Evolutionary conservation across 2,888 invertebrate genomes (phyloP), one percentile per base, ranked within the genome.

Genomic region (Chironomus tentans): DNA sequence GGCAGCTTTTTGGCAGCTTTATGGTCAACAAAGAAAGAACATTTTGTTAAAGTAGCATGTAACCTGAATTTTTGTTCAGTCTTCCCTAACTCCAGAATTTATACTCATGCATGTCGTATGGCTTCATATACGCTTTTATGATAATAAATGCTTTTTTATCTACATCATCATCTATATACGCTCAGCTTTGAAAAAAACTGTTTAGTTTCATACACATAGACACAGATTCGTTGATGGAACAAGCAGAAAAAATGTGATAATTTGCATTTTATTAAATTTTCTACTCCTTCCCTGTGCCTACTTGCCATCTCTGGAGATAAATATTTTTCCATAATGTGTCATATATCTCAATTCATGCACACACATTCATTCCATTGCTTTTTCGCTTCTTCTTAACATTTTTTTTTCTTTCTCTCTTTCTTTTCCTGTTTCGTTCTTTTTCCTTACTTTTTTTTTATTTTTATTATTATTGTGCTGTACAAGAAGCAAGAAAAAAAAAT

Each of bases 191-290:
- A 28, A 38, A 38, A 10, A 38, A 38, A 28, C 5, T 38, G 38
- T 38, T 38, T 38, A 38, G 7, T 38, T 38, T 38, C 38, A 38
- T 2, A 38, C 10, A 38, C 10, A 38, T 0, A 7, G 38, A 10
- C 12, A 65, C 22, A 48, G 50, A 46, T 46, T 46, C 70, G 38
- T 6, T n/a, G 68, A 15, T 46, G 46, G 15, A n/a, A 56, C 18
- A 15, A 71, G 38, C 21, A 46, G 56, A 24, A 18, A n/a, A 50
- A 47, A 71, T 50, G 70, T 50, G 50, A 70, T 70, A 70, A 72
- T 72, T 72, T 72, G 72, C 72, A 72, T 72, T 72, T 72, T 72
- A 72, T 72, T 72, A 72, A 72, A 72, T 72, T 72, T 72, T 12
- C 22, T 71, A 50, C 12, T 71, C n/a, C 24, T 71, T 47, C 46